phyloP scores from a whole-genome alignment of 2,797 vertebrate species.

The Furcifer pardalis region DNA sequence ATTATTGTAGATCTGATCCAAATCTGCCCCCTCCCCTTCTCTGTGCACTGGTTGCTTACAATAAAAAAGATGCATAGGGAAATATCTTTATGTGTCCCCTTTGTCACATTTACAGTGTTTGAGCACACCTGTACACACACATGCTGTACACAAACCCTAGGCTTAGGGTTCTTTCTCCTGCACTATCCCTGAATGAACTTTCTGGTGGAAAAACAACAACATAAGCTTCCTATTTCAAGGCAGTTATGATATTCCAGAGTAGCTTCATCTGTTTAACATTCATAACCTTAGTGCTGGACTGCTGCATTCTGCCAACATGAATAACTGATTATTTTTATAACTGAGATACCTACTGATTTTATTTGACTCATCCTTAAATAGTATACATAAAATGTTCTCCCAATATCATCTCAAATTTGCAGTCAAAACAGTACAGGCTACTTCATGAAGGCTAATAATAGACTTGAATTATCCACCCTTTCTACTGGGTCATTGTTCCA shows the following conservation, averaged over 20 bases:
- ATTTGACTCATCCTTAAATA: background rate
- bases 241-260: background rate
- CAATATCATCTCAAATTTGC: conserved; percentile 47
- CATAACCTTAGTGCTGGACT: no score
- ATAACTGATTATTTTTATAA: no score
- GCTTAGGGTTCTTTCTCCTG: no score
- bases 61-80: background rate
- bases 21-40: background rate
- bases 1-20: no score
- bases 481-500: conserved; percentile 49
- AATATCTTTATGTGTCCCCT: background rate
- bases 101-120: background rate
- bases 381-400: conserved; percentile 49
- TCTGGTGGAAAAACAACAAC: no score
- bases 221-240: background rate
- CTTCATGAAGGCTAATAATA: conserved; percentile 54
- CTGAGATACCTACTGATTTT: no score
- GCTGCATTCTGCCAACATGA: no score
- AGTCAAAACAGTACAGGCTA: conserved; percentile 29
- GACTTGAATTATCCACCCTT: conserved; percentile 52
- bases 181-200: no score
- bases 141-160: no score
- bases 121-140: no score
- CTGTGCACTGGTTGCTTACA: background rate
- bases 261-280: background rate